These are phyloP conservation scores for Brassicogethes aeneus DNA, from an alignment of 2,888 invertebrate species.

Conservation along the genomic window DNA sequence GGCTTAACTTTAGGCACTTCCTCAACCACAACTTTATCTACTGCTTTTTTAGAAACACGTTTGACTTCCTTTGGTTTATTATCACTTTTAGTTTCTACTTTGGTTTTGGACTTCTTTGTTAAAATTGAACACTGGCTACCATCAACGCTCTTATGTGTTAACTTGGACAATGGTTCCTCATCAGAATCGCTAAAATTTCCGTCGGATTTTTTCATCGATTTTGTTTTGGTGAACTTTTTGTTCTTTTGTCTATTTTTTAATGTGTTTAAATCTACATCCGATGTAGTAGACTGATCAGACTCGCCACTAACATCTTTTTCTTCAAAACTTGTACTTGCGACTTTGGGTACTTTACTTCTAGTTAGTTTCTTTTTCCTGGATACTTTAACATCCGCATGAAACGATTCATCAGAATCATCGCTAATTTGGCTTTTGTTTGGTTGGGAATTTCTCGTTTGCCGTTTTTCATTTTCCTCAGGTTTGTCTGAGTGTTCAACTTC, in stretches of 20 bases:
- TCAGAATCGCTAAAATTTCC: slow-evolving; percentile 53
- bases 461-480: slow-evolving; percentile 10
- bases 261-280: slow-evolving; percentile 23
- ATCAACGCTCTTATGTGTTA: slow-evolving; percentile 33
- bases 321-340: slow-evolving; percentile 4
- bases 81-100: slow-evolving; percentile 11
- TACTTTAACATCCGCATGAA: slow-evolving; percentile 22
- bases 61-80: slow-evolving; percentile 8
- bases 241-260: slow-evolving; percentile 18
- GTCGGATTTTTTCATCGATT: slow-evolving; percentile 23
- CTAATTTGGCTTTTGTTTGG: slow-evolving; percentile 14
- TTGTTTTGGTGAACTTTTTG: slow-evolving; percentile 24
- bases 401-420: slow-evolving; percentile 28
- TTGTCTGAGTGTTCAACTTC: background rate
- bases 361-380: slow-evolving; percentile 25
- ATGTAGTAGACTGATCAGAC: slow-evolving; percentile 26
- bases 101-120: slow-evolving; percentile 7
- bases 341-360: slow-evolving; percentile 18
- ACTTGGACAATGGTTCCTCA: slow-evolving; percentile 54
- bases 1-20: slow-evolving; percentile 25
- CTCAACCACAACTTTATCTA: background rate
- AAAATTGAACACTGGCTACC: slow-evolving; percentile 15
- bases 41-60: slow-evolving; percentile 7
- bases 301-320: slow-evolving; percentile 13
- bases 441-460: slow-evolving; percentile 21